Evolutionary conservation across 2,113 vertebrate genomes (phyloP), one percentile per base, ranked within the genome.

Genomic region (Pterocles gutturalis): DNA sequence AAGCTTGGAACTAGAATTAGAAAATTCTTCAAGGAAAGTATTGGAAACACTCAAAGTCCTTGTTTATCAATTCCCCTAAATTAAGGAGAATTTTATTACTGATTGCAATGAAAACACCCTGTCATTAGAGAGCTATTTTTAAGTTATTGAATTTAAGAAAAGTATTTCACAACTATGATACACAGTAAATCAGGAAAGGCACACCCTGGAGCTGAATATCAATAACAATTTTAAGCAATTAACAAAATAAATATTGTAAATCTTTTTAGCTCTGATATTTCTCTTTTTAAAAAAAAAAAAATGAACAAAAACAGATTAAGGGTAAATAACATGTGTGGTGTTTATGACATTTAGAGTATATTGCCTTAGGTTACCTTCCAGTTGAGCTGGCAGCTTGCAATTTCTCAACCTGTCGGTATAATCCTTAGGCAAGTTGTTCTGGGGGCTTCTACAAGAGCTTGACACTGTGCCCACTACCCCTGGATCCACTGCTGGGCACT

Each of bases 1-100:
- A 75, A 51, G 1, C 12, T 64, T 72, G 16, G 8, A 90, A 67
- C 17, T 61, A 21, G 36, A 83, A 76, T 49, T 60, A 72, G 31
- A 77, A 92, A 82, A 85, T 41, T 76, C 41, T 71, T 85, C 43
- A 72, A 90, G 22, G 20, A 67, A 82, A 71, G 10, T 51, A 9
- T n/a, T 36, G 15, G 64, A 79, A 93, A 90, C 10, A 43, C 24
- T 69, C 2, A 48, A 29, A 71, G 19, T 0, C 0, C 60, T 93
- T 85, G 7, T 46, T 82, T 85, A 83, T 78, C 33, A 88, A 58
- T 86, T 88, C 21, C 15, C 24, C 8, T 73, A 67, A 72, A 92
- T 90, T 94, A 88, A 94, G 17, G 10, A 86, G 21, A 49, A 80
- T 87, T 92, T 90, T 83, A 61, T 87, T 94, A 84, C 82, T 90